Conservation (phyloP, 2,888 invertebrate species). For the Orthonychiurus folsomi region DNA sequence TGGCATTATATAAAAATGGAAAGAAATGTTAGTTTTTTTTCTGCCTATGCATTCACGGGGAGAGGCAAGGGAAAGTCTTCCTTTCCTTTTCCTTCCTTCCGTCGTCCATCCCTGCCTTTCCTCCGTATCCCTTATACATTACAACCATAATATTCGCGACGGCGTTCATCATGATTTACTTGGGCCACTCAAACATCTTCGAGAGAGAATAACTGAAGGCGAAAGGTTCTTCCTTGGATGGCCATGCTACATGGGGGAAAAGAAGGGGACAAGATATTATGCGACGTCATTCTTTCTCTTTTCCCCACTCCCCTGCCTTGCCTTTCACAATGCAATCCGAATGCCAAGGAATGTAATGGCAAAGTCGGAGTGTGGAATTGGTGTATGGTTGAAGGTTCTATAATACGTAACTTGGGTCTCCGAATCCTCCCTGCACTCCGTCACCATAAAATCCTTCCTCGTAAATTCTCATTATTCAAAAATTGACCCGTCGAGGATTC, state of each 20-base stretch:
- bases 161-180: slow-evolving; percentile 39
- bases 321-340: slow-evolving; percentile 7
- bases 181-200: slow-evolving; percentile 22
- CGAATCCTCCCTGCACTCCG: no score
- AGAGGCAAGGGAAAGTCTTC: no score
- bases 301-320: background rate
- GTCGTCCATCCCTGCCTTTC: slow-evolving; percentile 6
- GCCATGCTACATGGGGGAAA: no score
- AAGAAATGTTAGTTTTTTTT: slow-evolving; percentile 17
- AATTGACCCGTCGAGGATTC: slow-evolving; percentile 34
- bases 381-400: no score
- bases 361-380: no score
- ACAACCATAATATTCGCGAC: slow-evolving; percentile 27
- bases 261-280: slow-evolving; percentile 9
- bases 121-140: slow-evolving; percentile 3
- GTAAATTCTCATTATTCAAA: slow-evolving; percentile 38
- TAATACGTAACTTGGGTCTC: no score
- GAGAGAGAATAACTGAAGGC: slow-evolving; percentile 13
- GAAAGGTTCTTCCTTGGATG: no score
- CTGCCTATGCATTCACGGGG: background rate
- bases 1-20: slow-evolving; percentile 36
- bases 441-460: slow-evolving; percentile 30
- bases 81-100: background rate
- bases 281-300: slow-evolving; percentile 14
- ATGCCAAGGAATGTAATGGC: no score